phyloP scores from a whole-genome alignment of 2,888 invertebrate genomes.

The Tenthredo livida region DNA sequence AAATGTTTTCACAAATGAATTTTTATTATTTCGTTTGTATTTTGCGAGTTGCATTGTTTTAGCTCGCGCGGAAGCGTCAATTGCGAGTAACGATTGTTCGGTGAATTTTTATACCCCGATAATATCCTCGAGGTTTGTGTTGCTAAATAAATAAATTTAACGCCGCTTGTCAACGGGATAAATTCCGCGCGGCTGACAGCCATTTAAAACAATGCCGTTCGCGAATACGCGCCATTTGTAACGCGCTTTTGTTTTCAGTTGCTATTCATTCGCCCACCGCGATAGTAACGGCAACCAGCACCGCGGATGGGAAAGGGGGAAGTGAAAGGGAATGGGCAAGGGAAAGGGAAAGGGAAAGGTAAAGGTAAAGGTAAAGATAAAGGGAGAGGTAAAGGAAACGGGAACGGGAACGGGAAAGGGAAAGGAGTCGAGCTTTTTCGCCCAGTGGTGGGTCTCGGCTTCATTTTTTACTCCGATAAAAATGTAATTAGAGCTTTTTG shows the following conservation, averaged over 20 bases:
- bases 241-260: conserved; percentile 76
- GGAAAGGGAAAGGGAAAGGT: background rate
- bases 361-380: background rate
- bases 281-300: conserved; percentile 56
- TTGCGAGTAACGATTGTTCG: conserved; percentile 50
- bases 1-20: background rate
- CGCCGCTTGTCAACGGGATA: conserved; percentile 76
- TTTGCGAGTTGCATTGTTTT: conserved; percentile 18
- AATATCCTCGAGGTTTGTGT: conserved; percentile 58
- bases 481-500: conserved; percentile 73
- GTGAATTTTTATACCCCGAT: conserved; percentile 45
- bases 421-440: conserved; percentile 5
- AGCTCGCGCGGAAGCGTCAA: conserved; percentile 6
- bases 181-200: conserved; percentile 76
- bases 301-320: background rate
- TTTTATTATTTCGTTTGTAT: background rate
- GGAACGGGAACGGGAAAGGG: background rate
- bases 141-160: conserved; percentile 76
- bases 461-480: conserved; percentile 74
- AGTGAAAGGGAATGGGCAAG: background rate
- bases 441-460: conserved; percentile 63
- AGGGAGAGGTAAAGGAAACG: background rate
- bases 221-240: conserved; percentile 77
- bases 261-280: conserved; percentile 71
- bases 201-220: conserved; percentile 77